Percentiles rank a stretch among this genome's conserved stretches.
These are phyloP conservation scores for Trachelus iudaicus DNA, from an alignment of 2,888 invertebrate genomes.

Conservation along the genomic window DNA sequence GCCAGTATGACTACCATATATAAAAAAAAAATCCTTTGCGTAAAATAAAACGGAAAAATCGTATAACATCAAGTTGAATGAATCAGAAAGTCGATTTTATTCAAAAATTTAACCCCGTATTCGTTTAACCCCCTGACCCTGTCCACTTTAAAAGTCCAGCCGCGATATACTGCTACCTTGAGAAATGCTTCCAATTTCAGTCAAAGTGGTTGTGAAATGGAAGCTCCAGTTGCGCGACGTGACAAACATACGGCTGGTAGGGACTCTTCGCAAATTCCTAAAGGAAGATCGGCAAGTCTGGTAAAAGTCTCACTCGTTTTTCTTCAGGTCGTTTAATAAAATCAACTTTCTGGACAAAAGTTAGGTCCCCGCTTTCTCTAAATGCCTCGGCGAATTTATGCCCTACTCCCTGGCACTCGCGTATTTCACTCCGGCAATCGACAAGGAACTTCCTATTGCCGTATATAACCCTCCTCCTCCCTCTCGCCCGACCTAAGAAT, in stretches of 20 bases:
- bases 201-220: slow-evolving; percentile 53
- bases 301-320: slow-evolving; percentile 39
- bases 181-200: slow-evolving; percentile 64
- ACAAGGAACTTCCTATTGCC: slow-evolving; percentile 40
- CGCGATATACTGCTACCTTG: slow-evolving; percentile 27
- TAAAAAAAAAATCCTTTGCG: not conserved
- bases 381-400: slow-evolving; percentile 44
- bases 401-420: slow-evolving; percentile 34
- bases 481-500: not conserved
- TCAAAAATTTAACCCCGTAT: not conserved
- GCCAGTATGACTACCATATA: not conserved
- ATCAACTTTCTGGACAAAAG: slow-evolving; percentile 39
- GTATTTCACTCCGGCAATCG: slow-evolving; percentile 30
- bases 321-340: slow-evolving; percentile 55
- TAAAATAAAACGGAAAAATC: slow-evolving; percentile 10
- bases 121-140: slow-evolving; percentile 17
- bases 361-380: slow-evolving; percentile 29
- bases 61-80: slow-evolving; percentile 15
- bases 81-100: slow-evolving; percentile 28
- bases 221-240: slow-evolving; percentile 48
- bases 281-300: not conserved
- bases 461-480: slow-evolving; percentile 28
- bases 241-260: slow-evolving; percentile 51
- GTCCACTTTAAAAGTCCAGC: slow-evolving; percentile 36
- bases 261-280: slow-evolving; percentile 48